A percentile compares a stretch with the other conserved stretches of the same genome.
phyloP scores from a whole-genome alignment of 2,113 vertebrate species.

The Poecile atricapillus region DNA sequence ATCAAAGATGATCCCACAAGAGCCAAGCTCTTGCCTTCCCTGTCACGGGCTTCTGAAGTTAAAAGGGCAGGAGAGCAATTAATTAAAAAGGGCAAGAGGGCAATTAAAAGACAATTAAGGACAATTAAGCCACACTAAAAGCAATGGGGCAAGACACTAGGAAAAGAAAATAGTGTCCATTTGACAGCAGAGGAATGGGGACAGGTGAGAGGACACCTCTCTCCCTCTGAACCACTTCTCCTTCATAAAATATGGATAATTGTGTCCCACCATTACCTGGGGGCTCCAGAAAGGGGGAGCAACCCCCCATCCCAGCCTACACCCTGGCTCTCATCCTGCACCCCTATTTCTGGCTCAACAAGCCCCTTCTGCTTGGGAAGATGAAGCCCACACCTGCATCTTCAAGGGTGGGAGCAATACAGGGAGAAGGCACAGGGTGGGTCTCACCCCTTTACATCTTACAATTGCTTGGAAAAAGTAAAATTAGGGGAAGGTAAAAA shows the following conservation, averaged over 20 bases:
- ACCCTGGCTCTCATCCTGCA: neutral
- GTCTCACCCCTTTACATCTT: rapidly evolving
- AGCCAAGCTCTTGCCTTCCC: neutral
- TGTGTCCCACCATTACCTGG: neutral
- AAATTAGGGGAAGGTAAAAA: neutral
- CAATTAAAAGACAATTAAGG: neutral
- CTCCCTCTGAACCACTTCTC: neutral
- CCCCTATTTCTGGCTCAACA: rapidly evolving
- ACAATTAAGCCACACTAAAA: neutral
- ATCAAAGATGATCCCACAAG: neutral
- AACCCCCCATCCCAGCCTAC: neutral
- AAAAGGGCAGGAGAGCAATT: neutral
- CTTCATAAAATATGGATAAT: rapidly evolving
- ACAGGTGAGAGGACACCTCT: rapidly evolving
- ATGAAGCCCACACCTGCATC: rapidly evolving
- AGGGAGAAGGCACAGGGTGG: neutral
- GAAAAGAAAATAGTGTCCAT: neutral
- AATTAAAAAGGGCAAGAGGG: neutral
- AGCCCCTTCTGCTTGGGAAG: neutral
- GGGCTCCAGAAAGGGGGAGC: neutral
- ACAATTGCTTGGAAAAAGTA: neutral
- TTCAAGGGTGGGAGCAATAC: neutral
- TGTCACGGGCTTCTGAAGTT: rapidly evolving
- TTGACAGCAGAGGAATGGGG: neutral
- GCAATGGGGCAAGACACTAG: rapidly evolving